Conservation (phyloP, 2,113 vertebrate genomes). For the Microcebus murinus region DNA sequence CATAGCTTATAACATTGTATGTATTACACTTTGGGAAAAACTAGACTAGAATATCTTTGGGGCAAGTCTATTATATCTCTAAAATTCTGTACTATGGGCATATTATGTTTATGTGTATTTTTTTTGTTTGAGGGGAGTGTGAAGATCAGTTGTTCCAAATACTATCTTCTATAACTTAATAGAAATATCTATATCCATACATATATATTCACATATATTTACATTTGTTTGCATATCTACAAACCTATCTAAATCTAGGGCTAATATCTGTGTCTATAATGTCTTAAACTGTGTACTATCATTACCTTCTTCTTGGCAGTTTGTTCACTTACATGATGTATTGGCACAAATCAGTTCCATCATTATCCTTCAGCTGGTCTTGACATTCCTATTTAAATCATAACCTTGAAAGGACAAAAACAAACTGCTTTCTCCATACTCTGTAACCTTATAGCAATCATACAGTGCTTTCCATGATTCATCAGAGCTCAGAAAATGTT, state of each 20-base stretch:
- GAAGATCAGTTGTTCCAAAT: background rate
- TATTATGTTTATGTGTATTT: background rate
- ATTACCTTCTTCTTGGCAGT: constrained; percentile 11
- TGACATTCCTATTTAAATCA: constrained; percentile 51
- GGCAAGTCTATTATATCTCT: background rate
- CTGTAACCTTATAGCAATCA: background rate
- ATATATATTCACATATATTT: background rate
- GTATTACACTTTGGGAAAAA: background rate
- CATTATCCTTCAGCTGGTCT: background rate
- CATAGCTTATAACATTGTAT: background rate
- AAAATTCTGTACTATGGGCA: background rate
- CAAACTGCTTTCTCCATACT: constrained; percentile 19
- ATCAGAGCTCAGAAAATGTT: constrained; percentile 26
- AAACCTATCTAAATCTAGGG: background rate
- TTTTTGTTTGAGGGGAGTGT: background rate
- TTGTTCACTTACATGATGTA: background rate
- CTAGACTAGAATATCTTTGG: background rate
- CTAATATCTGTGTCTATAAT: background rate
- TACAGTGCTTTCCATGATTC: background rate
- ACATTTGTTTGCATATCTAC: background rate
- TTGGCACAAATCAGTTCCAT: background rate
- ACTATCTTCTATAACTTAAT: background rate
- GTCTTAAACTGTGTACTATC: background rate
- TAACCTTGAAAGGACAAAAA: constrained; percentile 52
- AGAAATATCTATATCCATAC: background rate